A percentile compares a stretch with the other conserved stretches of the same genome.
Evolutionary conservation across 1,140 invertebrate species (phyloP).

Genomic region (Trichonephila inaurata): DNA sequence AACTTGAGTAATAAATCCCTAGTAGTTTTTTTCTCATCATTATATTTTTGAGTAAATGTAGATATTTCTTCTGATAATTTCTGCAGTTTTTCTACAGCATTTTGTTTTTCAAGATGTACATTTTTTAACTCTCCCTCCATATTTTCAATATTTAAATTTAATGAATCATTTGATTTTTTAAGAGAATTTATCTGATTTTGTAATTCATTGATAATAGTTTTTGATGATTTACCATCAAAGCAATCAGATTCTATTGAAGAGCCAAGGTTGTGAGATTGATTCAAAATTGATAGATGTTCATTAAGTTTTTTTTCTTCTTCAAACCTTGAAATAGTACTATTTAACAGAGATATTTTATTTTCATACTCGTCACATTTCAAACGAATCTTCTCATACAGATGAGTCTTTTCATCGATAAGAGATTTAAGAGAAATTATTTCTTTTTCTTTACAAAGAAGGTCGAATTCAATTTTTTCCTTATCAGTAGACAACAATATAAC

Average conservation of each 20-base stretch:
- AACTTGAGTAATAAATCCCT: neutral
- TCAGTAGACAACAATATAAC: neutral
- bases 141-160: conserved; percentile 19
- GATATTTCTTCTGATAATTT: neutral
- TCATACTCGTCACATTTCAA: conserved; percentile 15
- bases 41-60: neutral
- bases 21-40: neutral
- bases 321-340: conserved; percentile 14
- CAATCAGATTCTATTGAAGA: neutral
- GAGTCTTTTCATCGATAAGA: neutral
- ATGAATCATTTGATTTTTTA: conserved; percentile 8
- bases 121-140: conserved; percentile 34
- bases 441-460: neutral
- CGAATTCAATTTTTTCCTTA: neutral
- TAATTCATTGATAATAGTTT: conserved; percentile 15
- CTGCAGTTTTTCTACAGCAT: neutral
- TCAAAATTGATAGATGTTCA: neutral
- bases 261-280: neutral
- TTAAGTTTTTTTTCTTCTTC: conserved; percentile 44
- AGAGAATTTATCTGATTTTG: conserved; percentile 12
- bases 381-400: neutral
- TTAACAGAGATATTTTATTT: conserved; percentile 40
- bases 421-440: conserved; percentile 2
- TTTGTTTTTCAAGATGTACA: conserved; percentile 10
- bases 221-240: neutral